Evolutionary conservation across 2,113 vertebrate genomes (phyloP).

Genomic region (Pao palembangensis): DNA sequence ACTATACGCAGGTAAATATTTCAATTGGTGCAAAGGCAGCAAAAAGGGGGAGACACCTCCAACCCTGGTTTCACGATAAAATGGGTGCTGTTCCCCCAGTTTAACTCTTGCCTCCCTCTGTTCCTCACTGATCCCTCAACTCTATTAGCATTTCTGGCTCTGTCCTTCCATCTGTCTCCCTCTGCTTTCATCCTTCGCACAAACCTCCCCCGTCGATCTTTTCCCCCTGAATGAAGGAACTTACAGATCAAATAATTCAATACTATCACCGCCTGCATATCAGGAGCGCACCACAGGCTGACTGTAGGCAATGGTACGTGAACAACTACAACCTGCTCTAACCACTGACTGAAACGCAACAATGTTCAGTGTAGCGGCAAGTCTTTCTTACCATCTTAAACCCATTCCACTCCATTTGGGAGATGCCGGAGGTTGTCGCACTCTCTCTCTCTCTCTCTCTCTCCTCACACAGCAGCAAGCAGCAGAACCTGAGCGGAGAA

Average conservation of each 20-base stretch:
- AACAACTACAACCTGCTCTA: constrained; percentile 36
- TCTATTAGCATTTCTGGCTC: constrained; percentile 33
- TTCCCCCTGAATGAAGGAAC: constrained; percentile 40
- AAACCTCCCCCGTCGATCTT: constrained; percentile 14
- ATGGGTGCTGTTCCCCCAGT: constrained; percentile 58
- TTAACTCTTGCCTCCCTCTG: constrained; percentile 50
- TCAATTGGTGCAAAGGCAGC: constrained; percentile 52
- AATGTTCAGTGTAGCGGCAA: constrained; percentile 45
- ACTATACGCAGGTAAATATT: constrained; percentile 45
- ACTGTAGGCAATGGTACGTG: constrained; percentile 20
- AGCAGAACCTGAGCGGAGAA: constrained; percentile 55
- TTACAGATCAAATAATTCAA: constrained; percentile 39
- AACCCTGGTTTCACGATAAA: constrained; percentile 56
- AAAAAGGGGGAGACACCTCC: constrained; percentile 41
- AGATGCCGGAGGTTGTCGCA: constrained; percentile 84
- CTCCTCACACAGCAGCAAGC: constrained; percentile 71
- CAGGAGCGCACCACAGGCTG: constrained; percentile 4
- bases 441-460: constrained; percentile 63
- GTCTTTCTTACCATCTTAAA: constrained; percentile 98
- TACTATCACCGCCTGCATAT: constrained; percentile 20
- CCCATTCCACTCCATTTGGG: constrained; percentile 99
- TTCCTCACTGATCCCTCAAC: constrained; percentile 34
- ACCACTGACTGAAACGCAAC: constrained; percentile 48
- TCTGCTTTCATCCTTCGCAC: constrained; percentile 34
- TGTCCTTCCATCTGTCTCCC: constrained; percentile 23